Base-by-base conservation (phyloP, 2,888 invertebrate species). In the Chironomus riparius region DNA sequence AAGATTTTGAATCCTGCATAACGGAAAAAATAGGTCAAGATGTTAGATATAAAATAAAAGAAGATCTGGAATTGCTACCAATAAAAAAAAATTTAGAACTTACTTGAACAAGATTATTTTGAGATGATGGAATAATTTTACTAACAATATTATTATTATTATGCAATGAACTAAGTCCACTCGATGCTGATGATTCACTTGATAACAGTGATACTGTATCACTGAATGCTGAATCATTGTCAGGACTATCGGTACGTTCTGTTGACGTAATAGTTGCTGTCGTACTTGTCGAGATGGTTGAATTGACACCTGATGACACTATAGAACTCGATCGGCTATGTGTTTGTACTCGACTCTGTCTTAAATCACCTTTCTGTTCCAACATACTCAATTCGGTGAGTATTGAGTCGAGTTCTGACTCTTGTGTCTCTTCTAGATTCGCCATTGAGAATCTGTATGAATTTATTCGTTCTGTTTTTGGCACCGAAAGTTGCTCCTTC, bases 181-280 rank as follows among this genome's bases (percentile, higher is more conserved):
- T 95, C 71, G 95, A 96, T 24, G 96, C 94, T 4, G 96, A 96
- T 61, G 96, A 97, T 84, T 97, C 97, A 79, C 92, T 92, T 70
- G 93, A 93, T 79, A 93, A 84, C 86, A 94, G 88, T 56, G 95
- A 95, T 77, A 97, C 95, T 78, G 95, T 97, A 85, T 98, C 98
- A 81, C 97, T 97, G 84, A 97, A 98, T 15, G 98, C 98, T 12
- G 97, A 97, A 85, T 98, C 98, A 85, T 97, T 97, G 85, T 98
- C 98, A 0, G 97, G 97, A 75, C 95, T 95, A 81, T 97, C 96
- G 13, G 95, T 93, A 78, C 95, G 88, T n/a, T 86, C 65, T n/a
- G 74, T 85, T 81, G 79, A 85, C 79, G 81, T 86, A 82, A 78
- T 80, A 24, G 71, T 48, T 61, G 78, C 76, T 21, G 65, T 65